Base-by-base conservation (phyloP, 53 echinoderm and acorn worm species). In the Holothuria scabra region DNA sequence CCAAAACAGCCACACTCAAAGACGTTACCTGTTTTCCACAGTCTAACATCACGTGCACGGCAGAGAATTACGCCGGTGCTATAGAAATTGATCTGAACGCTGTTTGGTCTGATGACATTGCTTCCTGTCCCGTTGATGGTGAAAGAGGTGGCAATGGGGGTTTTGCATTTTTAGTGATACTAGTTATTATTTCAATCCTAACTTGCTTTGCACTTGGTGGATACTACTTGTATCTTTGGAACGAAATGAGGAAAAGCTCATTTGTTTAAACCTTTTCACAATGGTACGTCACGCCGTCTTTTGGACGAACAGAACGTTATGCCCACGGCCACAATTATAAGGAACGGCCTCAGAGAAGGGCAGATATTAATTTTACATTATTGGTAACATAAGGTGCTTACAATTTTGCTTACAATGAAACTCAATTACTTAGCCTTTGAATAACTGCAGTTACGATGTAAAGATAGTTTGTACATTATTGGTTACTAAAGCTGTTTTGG, bases 1-100 rank as follows among this genome's bases (percentile, higher is more conserved):
- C 78, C 5, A 57, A 16, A 2, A 31, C 33, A 78, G 78, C 57
- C 28, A 58, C 32, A 5, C 12, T 78, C 18, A 56, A 58, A 2
- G 78, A 78, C 21, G 32, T 78, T 18, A 78, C 78, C 12, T 78
- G 57, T 58, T 78, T 78, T 20, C 78, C 78, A 23, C 14, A 78
- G 56, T 26, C 78, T 5, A 76, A 76, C 29, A 56, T 76, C 23
- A 30, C 78, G 48, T 78, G 78, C 57, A 78, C 78, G 30, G 78
- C 57, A 12, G 33, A 25, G 14, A 78, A 78, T 58, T 25, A 78
- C 32, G 78, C 56, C 12, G 78, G 78, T 7, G 19, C 19, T 9
- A 31, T 78, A 8, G 19, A 78, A 52, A 31, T 78, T 57, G 56
- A 55, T 30, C 20, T 78, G 3, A 78, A 26, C 7, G 56, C 56